Conservation (phyloP, 2,113 vertebrate species). For the Oryzias curvinotus region DNA sequence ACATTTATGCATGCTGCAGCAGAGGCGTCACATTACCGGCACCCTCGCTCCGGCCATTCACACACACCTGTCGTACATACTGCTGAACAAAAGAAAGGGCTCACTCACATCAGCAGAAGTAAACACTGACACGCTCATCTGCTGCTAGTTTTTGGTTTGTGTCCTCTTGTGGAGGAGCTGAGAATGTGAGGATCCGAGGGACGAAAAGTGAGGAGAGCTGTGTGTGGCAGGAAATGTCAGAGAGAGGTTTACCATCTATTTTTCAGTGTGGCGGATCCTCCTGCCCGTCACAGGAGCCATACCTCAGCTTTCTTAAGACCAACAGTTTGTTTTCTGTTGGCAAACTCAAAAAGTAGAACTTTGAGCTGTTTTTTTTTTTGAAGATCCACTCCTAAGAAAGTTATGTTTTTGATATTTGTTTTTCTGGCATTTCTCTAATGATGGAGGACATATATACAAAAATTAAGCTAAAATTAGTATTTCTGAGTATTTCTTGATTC, state of each 20-base stretch:
- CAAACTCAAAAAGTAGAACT: conserved; percentile 23
- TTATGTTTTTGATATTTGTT: background rate
- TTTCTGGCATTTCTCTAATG: background rate
- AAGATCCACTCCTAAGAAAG: background rate
- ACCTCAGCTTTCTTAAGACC: conserved; percentile 46
- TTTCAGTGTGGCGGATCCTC: conserved; percentile 65
- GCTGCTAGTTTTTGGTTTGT: conserved; percentile 31
- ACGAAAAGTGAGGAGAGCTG: conserved; percentile 9
- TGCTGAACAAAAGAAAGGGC: conserved; percentile 48
- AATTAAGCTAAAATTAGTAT: no score
- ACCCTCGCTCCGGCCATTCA: conserved; percentile 44
- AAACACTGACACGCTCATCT: conserved; percentile 19
- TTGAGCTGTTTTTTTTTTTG: background rate
- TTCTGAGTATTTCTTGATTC: no score
- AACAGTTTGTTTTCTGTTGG: conserved; percentile 46
- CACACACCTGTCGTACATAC: conserved; percentile 61
- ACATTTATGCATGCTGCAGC: conserved; percentile 68
- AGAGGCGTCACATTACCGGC: conserved; percentile 68
- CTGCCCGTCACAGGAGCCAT: conserved; percentile 47
- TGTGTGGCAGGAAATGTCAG: conserved; percentile 60
- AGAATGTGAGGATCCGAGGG: conserved; percentile 24
- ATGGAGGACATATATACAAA: no score
- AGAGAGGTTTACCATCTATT: conserved; percentile 66
- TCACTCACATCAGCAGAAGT: conserved; percentile 38
- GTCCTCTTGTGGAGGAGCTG: conserved; percentile 18